Base-by-base conservation (phyloP, 2,797 vertebrate species). In the Periophthalmus magnuspinnatus region DNA sequence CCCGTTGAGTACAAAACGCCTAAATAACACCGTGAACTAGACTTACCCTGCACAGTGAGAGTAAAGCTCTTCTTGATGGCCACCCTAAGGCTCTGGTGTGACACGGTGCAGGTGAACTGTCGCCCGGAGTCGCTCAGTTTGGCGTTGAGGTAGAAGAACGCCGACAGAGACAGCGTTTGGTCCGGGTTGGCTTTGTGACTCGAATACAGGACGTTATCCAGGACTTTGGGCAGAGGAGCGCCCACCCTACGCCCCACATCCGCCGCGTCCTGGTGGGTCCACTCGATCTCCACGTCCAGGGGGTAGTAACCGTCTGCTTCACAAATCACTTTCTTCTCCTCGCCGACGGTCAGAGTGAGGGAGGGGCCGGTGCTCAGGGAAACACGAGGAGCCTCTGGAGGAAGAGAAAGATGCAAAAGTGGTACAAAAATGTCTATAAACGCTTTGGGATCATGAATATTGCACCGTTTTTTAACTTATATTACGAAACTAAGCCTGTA, bases 31-130 rank as follows among this genome's bases (percentile, higher is more conserved):
- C 5, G 9, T 56, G 22, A 58, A 6, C 10, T 0, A 11, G 2
- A 8, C 79, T 79, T 69, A 92, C 91, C 91, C 75, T 90, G 70
- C 2, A 92, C 82, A 1, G 24, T 81, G 55, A 95, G 82, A 0
- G 62, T 82, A 81, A 95, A 90, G 57, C 84, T 92, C 75, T 93
- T 95, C 60, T 79, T 91, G 76, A 94, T 79, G 21, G 94, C 89
- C 38, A 80, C 19, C 22, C 73, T 89, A 52, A 94, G 83, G 3
- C 93, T 87, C 41, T 5, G 24, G 55, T 95, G 95, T 11, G 90
- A 90, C 7, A 94, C 94, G 0, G 69, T 84, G 86, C 95, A 95
- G 0, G 89, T 92, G 68, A 89, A 94, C 48, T 74, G 84, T 11
- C 3, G 84, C 0, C 90, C 92, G 0, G 88, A 76, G 19, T 91